These are phyloP conservation scores for Lamellibrachia satsuma DNA, from an alignment of 2,888 invertebrate genomes.

Conservation along the genomic window DNA sequence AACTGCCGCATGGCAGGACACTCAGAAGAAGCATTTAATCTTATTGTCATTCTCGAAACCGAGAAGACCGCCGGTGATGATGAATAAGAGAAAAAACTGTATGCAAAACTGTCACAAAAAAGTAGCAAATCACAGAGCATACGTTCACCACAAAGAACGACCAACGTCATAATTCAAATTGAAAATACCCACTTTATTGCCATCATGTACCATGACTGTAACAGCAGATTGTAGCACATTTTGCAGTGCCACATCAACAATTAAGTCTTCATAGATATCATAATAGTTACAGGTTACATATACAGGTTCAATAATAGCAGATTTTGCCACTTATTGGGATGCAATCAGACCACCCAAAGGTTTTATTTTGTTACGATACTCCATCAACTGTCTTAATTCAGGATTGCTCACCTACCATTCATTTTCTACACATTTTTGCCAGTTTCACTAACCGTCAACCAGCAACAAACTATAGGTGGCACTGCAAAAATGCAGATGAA, in stretches of 20 bases:
- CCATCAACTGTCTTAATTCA: neutral
- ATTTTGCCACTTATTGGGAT: neutral
- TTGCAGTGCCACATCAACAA: neutral
- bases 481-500: neutral
- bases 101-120: too few relatives aligned
- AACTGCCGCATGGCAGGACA: too few relatives aligned
- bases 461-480: neutral
- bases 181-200: conserved; percentile 10
- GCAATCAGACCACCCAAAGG: neutral
- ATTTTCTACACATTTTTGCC: neutral
- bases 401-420: neutral
- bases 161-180: neutral
- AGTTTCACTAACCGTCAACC: neutral
- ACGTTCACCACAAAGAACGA: neutral
- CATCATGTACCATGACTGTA: neutral
- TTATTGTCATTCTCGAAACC: too few relatives aligned
- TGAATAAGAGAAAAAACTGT: too few relatives aligned
- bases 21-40: too few relatives aligned
- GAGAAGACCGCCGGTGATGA: too few relatives aligned
- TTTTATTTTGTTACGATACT: neutral
- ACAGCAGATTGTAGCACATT: neutral
- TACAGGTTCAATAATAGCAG: neutral
- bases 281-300: neutral
- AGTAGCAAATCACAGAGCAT: neutral
- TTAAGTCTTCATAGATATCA: neutral